Percentiles rank a stretch among this genome's conserved stretches.
Conservation (phyloP, 1,140 invertebrate genomes). For the Harlomillsia oculata region DNA sequence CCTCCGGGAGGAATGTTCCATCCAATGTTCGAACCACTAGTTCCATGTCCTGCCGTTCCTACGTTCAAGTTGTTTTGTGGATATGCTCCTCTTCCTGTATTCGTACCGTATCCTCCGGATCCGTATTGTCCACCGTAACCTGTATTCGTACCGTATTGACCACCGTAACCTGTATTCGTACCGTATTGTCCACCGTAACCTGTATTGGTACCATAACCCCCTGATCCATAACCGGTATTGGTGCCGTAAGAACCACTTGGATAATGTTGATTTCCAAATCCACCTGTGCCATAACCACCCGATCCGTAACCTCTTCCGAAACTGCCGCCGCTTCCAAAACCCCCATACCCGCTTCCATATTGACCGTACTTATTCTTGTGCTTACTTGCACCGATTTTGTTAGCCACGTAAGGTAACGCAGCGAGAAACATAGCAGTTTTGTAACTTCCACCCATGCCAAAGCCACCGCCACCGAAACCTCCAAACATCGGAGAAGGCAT, state of each 20-base stretch:
- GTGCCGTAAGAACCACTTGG: not conserved
- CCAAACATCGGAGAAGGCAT: not conserved
- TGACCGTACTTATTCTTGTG: not conserved
- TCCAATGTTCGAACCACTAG: conserved; percentile 16
- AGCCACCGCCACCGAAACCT: conserved; percentile 10
- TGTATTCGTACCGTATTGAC: conserved; percentile 1
- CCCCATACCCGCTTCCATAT: not conserved
- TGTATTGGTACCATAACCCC: conserved; percentile 5
- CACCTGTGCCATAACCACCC: not conserved
- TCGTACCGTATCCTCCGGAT: conserved; percentile 8
- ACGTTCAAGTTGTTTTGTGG: conserved; percentile 9
- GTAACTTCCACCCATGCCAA: not conserved
- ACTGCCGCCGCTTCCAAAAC: not conserved
- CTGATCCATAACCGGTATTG: conserved; percentile 1
- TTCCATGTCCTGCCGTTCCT: not conserved
- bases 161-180: conserved; percentile 6
- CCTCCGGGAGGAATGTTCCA: conserved; percentile 29
- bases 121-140: conserved; percentile 15
- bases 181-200: conserved; percentile 12
- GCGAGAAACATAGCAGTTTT: conserved; percentile 31
- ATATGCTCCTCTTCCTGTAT: not conserved
- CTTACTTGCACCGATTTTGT: conserved; percentile 2
- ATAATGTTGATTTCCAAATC: not conserved
- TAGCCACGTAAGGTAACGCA: conserved; percentile 14
- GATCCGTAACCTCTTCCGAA: conserved; percentile 8